Percentiles rank a stretch among this genome's conserved stretches.
Evolutionary conservation across 2,113 vertebrate genomes (phyloP).

Genomic region (Oryzias javanicus): DNA sequence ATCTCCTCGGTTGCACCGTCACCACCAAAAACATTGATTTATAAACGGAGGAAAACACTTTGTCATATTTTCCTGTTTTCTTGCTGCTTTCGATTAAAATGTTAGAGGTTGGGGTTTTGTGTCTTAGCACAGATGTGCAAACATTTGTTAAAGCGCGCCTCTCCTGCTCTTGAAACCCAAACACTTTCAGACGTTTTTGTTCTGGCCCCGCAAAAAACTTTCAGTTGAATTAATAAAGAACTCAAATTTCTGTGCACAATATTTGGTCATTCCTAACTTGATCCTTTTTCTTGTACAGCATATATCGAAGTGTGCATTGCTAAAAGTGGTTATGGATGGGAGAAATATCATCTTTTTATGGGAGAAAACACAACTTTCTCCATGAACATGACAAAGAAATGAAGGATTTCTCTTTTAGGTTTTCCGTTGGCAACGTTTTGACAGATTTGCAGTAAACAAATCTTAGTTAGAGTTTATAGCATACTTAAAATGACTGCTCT

Average conservation of each 20-base stretch:
- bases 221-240: conserved; percentile 53
- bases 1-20: too few relatives aligned
- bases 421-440: too few relatives aligned
- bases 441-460: conserved; percentile 32
- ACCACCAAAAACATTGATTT: too few relatives aligned
- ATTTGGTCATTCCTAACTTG: conserved; percentile 41
- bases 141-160: not conserved
- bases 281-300: conserved; percentile 9
- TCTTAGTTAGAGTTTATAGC: conserved; percentile 6
- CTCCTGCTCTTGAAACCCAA: conserved; percentile 6
- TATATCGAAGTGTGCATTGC: conserved; percentile 19
- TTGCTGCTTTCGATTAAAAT: too few relatives aligned
- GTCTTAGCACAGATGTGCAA: too few relatives aligned
- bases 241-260: conserved; percentile 26
- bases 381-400: conserved; percentile 20
- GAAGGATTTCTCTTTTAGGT: too few relatives aligned
- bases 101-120: too few relatives aligned
- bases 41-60: too few relatives aligned
- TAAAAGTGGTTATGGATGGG: conserved; percentile 25
- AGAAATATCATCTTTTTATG: conserved; percentile 12
- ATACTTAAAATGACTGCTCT: conserved; percentile 27
- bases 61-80: too few relatives aligned
- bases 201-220: conserved; percentile 29
- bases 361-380: conserved; percentile 7
- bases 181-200: not conserved